Evolutionary conservation across 2,113 vertebrate species (phyloP), one percentile per base, ranked within the genome.

Genomic region (Rynchops niger): DNA sequence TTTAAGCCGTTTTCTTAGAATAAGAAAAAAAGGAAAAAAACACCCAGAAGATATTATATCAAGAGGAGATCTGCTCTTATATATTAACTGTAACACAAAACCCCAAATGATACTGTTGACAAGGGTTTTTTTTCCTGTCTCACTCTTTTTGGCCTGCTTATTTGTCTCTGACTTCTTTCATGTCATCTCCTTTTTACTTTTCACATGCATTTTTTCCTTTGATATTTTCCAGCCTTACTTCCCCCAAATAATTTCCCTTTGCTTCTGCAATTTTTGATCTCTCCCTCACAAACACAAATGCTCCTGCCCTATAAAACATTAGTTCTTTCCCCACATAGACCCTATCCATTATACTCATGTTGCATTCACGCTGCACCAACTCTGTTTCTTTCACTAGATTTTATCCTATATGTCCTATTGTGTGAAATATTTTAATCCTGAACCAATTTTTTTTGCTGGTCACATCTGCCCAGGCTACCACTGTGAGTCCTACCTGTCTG

Each of bases 21-120:
- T 13, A 49, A 92, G 82, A 88, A 76, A 63, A 43, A 36, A 32
- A 45, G 18, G 40, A 12, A n/a, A 36, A n/a, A 30, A 34, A 0
- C 2, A 5, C 13, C 9, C 20, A 56, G 40, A 86, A 93, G 27
- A 40, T 52, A 82, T 8, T 70, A 38, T 52, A 72, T 69, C 26
- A 86, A 71, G 61, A 90, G 27, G 49, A 0, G 1, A 88, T 83
- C 86, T 95, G 52, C 34, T 73, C 18, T 72, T 92, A 86, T 25
- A 69, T 77, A 88, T 83, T 80, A 86, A 49, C 74, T 88, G 94
- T 70, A 92, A 95, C 62, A 88, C 23, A 86, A 95, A 95, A 47
- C 76, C 34, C 67, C 4, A 53, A 85, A 88, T 0, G 7, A 93
- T 66, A 91, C 52, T 70, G 67, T 77, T 93, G 90, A 90, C 79